Conservation (phyloP, 2,888 invertebrate species). For the Scaptomyza cyrtandrae region DNA sequence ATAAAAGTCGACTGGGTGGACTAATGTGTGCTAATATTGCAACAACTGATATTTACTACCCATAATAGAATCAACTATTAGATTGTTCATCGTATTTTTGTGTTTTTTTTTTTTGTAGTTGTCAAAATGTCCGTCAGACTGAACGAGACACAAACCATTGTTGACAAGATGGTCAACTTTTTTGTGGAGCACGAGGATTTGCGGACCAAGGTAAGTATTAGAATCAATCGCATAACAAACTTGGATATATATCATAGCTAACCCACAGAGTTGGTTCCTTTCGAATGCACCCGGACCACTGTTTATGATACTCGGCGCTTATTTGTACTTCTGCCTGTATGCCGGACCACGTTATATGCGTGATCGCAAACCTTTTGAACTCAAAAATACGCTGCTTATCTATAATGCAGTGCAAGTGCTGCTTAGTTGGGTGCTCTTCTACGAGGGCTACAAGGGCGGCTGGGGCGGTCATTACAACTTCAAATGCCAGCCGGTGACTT, state of each 20-base stretch:
- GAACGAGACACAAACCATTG: constrained; percentile 82
- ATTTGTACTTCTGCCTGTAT: constrained; percentile 90
- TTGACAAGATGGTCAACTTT: constrained; percentile 84
- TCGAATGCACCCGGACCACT: constrained; percentile 90
- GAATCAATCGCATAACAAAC: background rate
- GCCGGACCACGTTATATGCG: constrained; percentile 96
- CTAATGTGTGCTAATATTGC: constrained; percentile 52
- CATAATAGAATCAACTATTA: background rate
- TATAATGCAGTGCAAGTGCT: constrained; percentile 96
- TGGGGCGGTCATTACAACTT: constrained; percentile 88
- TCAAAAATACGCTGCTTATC: constrained; percentile 91
- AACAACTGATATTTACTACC: constrained; percentile 25
- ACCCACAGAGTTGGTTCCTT: constrained; percentile 88
- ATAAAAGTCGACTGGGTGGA: constrained; percentile 23
- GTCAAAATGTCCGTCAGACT: constrained; percentile 80
- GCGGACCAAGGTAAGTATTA: constrained; percentile 73
- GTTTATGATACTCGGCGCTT: constrained; percentile 88
- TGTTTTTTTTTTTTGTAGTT: constrained; percentile 43
- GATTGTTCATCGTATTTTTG: too few relatives aligned
- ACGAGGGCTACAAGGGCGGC: constrained; percentile 87
- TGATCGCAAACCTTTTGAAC: constrained; percentile 92
- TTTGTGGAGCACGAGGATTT: constrained; percentile 84
- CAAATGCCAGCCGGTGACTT: constrained; percentile 90
- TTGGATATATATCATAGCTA: constrained; percentile 36
- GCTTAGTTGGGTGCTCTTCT: constrained; percentile 91